These are phyloP conservation scores for Perithous albicinctus DNA, from an alignment of 2,888 invertebrate species.

Conservation along the genomic window DNA sequence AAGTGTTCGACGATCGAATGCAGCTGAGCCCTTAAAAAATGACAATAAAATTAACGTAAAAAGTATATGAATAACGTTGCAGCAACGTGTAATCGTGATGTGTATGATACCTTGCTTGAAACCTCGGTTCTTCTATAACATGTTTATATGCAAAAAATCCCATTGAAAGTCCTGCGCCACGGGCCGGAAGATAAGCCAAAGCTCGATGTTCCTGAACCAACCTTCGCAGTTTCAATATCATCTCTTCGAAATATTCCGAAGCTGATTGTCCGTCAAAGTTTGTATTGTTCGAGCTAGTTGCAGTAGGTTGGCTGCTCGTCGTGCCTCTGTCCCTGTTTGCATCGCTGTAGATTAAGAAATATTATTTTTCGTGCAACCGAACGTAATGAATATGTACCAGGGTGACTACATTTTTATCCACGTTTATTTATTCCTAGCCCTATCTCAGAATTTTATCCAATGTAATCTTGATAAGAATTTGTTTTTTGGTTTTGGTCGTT, in stretches of 20 bases:
- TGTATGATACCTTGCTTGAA: conserved; percentile 26
- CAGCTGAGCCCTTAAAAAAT: conserved; percentile 82
- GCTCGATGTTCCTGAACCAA: conserved; percentile 75
- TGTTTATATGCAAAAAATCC: not conserved
- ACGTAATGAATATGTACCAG: no score
- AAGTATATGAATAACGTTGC: not conserved
- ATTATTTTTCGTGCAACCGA: not conserved
- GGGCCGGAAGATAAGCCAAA: conserved; percentile 35
- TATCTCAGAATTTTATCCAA: no score
- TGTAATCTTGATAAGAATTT: no score
- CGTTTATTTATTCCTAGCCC: no score
- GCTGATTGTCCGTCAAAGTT: conserved; percentile 35
- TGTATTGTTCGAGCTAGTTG: conserved; percentile 7
- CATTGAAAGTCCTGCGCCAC: not conserved
- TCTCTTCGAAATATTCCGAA: conserved; percentile 73
- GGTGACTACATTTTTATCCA: no score
- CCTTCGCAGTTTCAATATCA: conserved; percentile 75
- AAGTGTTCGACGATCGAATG: conserved; percentile 85
- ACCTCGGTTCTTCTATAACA: conserved; percentile 44
- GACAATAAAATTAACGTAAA: not conserved
- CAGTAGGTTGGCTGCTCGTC: conserved; percentile 18
- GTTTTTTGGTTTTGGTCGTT: no score
- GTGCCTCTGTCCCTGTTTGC: not conserved
- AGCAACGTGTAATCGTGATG: not conserved
- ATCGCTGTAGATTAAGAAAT: conserved; percentile 14